Percentiles rank a stretch among this genome's conserved stretches.
Conservation (phyloP, 2,888 invertebrate genomes). For the Agrotis puta region DNA sequence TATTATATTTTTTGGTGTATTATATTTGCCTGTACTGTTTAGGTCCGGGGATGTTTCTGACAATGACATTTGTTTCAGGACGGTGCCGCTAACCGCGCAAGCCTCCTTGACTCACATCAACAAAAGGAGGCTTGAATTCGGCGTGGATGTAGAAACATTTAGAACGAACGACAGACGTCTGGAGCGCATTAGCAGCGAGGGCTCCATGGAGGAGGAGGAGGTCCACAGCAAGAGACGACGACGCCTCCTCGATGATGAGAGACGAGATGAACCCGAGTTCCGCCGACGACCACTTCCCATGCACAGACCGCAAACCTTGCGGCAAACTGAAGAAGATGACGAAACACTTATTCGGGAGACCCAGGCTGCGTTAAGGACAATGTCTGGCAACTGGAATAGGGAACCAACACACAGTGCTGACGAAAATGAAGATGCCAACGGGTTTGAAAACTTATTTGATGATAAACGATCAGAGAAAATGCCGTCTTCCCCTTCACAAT, state of each 20-base stretch:
- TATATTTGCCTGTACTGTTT: constrained; percentile 61
- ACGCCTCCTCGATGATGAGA: constrained; percentile 87
- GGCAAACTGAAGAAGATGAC: constrained; percentile 92
- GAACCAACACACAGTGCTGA: constrained; percentile 93
- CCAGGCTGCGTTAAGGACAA: constrained; percentile 95
- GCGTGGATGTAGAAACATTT: constrained; percentile 89
- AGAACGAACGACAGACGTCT: constrained; percentile 82
- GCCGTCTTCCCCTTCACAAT: constrained; percentile 92
- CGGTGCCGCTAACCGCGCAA: constrained; percentile 89
- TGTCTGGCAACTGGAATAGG: constrained; percentile 96
- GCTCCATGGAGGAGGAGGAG: constrained; percentile 88
- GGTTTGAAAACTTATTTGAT: constrained; percentile 96
- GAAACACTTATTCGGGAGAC: constrained; percentile 96
- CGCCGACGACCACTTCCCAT: constrained; percentile 76
- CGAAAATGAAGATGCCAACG: constrained; percentile 94
- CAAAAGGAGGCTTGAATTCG: constrained; percentile 93
- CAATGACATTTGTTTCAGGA: constrained; percentile 85
- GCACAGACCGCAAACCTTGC: constrained; percentile 82
- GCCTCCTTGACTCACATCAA: constrained; percentile 92
- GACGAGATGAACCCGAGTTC: constrained; percentile 76
- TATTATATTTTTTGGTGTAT: constrained; percentile 71
- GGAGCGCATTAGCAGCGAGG: constrained; percentile 80
- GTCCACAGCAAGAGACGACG: constrained; percentile 84
- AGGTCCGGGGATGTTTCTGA: constrained; percentile 69
- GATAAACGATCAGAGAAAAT: constrained; percentile 94